Base-by-base conservation (phyloP, 2,888 invertebrate genomes). In the Drosophila paramelanica region DNA sequence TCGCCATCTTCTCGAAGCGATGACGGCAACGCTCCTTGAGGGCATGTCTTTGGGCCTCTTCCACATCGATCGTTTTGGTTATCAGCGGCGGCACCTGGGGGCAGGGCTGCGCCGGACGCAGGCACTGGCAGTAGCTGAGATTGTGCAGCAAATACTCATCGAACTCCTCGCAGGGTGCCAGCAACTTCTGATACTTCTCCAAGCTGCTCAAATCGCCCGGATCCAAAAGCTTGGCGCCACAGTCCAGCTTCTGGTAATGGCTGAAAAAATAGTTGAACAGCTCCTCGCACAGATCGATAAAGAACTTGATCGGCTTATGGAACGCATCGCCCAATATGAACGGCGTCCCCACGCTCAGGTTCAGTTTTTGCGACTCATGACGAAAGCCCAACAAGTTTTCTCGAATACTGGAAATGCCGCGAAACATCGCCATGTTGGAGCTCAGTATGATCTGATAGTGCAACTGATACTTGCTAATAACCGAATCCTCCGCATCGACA, bases 221-320 rank as follows among this genome's bases (percentile, higher is more conserved):
- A 60, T 91, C 90, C 47, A 91, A n/a, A 4, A 75, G 78, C 3
- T 70, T 73, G 0, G 81, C 58, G 0, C 56, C 60, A 31, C 77
- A 83, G 2, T 83, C 81, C 31, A 91, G 25, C 53, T 81, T 80
- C 14, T 89, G 49, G 6, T 79, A 47, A 10, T 65, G 55, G 5
- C 81, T 67, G 25, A 84, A 68, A 20, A 91, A 89, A 50, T 81
- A 91, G 25, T 82, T 81, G 27, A 91, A 91, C 10, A 91, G 7
- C 42, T 91, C 91, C 6, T 82, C 83, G 8, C 79, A 65, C 46
- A 91, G 52, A 1, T 85, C 79, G 0, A 89, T 77, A 17, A 84
- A 91, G 47, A 79, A 91, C 27, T 68, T 39, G 14, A 91, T 73
- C 1, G 90, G 90, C 58, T 90, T 91, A 57, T 91, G 90, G 13